Evolutionary conservation across 2,797 vertebrate species (phyloP).

Genomic region (Enteromius treurensis): DNA sequence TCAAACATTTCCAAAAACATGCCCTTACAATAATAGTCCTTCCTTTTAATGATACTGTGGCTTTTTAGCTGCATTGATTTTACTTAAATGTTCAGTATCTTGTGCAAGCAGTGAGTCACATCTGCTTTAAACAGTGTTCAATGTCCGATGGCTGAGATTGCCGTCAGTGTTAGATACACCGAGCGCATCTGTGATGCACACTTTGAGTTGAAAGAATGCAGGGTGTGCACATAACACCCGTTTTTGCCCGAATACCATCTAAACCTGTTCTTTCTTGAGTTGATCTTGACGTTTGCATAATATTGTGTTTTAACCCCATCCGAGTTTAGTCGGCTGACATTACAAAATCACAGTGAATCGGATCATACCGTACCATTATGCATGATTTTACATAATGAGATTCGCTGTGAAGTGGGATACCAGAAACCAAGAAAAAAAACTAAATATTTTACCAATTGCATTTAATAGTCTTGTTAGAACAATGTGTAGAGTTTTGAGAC

Average conservation of each 20-base stretch:
- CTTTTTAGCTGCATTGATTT: background rate
- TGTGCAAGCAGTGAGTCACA: background rate
- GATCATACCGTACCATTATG: background rate
- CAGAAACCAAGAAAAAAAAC: background rate
- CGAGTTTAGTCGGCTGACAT: background rate
- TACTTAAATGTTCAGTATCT: background rate
- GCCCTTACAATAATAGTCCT: too few species aligned
- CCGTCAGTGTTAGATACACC: background rate
- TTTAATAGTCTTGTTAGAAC: background rate
- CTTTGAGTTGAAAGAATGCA: background rate
- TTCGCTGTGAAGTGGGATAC: background rate
- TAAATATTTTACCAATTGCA: background rate
- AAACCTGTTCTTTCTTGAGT: background rate
- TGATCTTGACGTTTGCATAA: background rate
- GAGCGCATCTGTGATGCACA: background rate
- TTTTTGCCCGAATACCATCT: background rate
- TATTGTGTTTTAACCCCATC: background rate
- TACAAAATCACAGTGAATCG: background rate
- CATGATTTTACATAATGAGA: background rate
- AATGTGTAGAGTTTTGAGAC: background rate
- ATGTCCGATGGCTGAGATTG: background rate
- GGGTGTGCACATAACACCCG: too few species aligned
- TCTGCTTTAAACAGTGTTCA: background rate
- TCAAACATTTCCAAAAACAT: constrained; percentile 7
- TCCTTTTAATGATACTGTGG: background rate